Percentiles rank a stretch among this genome's conserved stretches.
Conservation (phyloP, 2,797 vertebrate species). For the Spinus olivaceus region DNA sequence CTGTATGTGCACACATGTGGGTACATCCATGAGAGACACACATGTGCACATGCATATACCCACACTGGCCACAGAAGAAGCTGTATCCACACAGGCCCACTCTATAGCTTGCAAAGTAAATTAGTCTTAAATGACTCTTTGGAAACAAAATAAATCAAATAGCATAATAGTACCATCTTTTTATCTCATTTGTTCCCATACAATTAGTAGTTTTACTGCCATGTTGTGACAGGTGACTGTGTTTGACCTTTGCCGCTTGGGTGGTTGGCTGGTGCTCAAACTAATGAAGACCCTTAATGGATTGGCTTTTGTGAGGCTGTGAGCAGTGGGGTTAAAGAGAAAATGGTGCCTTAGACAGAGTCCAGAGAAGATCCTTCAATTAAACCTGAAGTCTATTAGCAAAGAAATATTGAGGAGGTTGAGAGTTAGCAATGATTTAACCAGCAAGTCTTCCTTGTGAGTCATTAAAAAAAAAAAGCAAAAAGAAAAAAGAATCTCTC, state of each 20-base stretch:
- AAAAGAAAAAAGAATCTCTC: constrained; percentile 28
- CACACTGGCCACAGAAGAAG: not conserved
- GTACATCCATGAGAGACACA: not conserved
- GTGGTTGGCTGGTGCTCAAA: constrained; percentile 78
- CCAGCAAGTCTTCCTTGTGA: constrained; percentile 65
- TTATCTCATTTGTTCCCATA: constrained; percentile 80
- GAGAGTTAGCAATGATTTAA: constrained; percentile 78
- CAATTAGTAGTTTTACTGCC: constrained; percentile 81
- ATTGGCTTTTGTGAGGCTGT: constrained; percentile 74
- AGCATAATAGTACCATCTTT: constrained; percentile 78
- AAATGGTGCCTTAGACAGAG: constrained; percentile 74
- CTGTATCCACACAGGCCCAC: constrained; percentile 32
- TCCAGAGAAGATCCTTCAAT: constrained; percentile 80
- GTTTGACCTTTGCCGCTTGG: constrained; percentile 81
- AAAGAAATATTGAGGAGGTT: constrained; percentile 79
- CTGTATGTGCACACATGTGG: not conserved
- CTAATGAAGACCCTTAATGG: constrained; percentile 81
- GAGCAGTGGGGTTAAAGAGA: constrained; percentile 75
- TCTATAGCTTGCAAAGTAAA: constrained; percentile 72
- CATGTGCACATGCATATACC: not conserved
- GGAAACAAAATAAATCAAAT: constrained; percentile 80
- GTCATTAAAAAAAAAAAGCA: constrained; percentile 30
- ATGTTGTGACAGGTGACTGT: constrained; percentile 81
- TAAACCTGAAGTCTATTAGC: constrained; percentile 80
- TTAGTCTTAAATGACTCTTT: constrained; percentile 79